These are phyloP conservation scores for Drosophila melanica DNA, from an alignment of 1,140 invertebrate genomes.

Conservation along the genomic window DNA sequence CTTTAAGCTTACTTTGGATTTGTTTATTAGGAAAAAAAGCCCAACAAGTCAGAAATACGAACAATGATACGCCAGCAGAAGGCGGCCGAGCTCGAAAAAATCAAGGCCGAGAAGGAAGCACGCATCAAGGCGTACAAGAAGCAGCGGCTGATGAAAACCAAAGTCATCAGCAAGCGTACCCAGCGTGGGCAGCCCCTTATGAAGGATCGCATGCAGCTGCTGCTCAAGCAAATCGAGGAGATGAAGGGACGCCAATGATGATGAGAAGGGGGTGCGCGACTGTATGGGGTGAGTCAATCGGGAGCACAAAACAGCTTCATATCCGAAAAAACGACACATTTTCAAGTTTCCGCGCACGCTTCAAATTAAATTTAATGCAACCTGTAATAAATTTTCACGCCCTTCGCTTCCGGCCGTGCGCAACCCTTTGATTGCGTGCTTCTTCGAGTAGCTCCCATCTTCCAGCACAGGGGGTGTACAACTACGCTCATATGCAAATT, in stretches of 20 bases:
- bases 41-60: conserved; percentile 64
- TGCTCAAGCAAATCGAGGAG: conserved; percentile 81
- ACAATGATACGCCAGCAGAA: conserved; percentile 65
- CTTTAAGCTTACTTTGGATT: background rate
- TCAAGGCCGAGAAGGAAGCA: conserved; percentile 67
- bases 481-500: conserved; percentile 69
- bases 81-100: conserved; percentile 48
- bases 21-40: conserved; percentile 53
- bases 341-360: conserved; percentile 57
- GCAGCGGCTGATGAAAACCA: conserved; percentile 73
- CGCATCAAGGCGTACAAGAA: conserved; percentile 72
- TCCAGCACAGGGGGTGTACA: conserved; percentile 4
- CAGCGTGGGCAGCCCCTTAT: conserved; percentile 77
- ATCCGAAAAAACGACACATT: conserved; percentile 8
- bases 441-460: background rate
- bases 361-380: conserved; percentile 82
- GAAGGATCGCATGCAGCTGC: conserved; percentile 80
- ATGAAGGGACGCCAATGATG: conserved; percentile 60
- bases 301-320: background rate
- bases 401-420: conserved; percentile 63
- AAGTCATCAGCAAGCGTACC: conserved; percentile 73
- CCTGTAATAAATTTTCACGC: conserved; percentile 82
- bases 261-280: background rate
- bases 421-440: conserved; percentile 69
- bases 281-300: conserved; percentile 17